phyloP scores from a whole-genome alignment of 2,888 invertebrate genomes.

The Oxystoma pomonae region DNA sequence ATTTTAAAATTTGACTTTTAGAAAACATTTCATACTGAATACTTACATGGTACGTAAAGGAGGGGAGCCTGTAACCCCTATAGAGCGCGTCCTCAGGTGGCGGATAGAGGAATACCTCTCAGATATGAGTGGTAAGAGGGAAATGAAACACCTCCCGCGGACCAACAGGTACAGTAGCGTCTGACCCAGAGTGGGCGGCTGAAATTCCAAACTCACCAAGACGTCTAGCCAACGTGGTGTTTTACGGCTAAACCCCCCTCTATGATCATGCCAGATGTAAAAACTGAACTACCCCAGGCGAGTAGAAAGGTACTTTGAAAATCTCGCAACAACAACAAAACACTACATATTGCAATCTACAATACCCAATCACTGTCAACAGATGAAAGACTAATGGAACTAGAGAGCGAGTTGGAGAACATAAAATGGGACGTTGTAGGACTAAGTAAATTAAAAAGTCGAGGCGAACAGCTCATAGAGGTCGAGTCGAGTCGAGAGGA shows the following conservation, averaged over 20 bases:
- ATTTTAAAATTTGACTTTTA: no score
- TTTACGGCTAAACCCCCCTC: constrained; percentile 2
- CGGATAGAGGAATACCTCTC: no score
- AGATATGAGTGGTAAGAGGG: no score
- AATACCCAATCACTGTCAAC: constrained; percentile 1
- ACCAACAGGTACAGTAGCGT: no score
- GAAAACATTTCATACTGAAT: no score
- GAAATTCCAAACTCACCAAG: constrained; percentile 3
- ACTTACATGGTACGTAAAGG: no score
- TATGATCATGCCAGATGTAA: constrained; percentile 3
- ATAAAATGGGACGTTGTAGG: not conserved
- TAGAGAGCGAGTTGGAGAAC: not conserved
- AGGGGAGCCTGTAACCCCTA: no score
- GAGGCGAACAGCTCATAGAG: not conserved
- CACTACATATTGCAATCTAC: constrained; percentile 1
- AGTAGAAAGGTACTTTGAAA: not conserved
- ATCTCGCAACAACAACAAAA: constrained; percentile 1
- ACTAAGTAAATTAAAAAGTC: not conserved
- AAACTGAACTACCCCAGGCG: constrained; percentile 3
- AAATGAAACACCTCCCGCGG: no score
- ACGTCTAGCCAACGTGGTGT: constrained; percentile 4
- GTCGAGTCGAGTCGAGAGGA: not conserved
- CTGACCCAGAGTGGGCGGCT: no score
- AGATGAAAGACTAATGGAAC: constrained; percentile 1
- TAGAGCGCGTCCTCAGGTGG: no score